Conservation (phyloP, 2,113 vertebrate species). For the Panthera tigris region DNA sequence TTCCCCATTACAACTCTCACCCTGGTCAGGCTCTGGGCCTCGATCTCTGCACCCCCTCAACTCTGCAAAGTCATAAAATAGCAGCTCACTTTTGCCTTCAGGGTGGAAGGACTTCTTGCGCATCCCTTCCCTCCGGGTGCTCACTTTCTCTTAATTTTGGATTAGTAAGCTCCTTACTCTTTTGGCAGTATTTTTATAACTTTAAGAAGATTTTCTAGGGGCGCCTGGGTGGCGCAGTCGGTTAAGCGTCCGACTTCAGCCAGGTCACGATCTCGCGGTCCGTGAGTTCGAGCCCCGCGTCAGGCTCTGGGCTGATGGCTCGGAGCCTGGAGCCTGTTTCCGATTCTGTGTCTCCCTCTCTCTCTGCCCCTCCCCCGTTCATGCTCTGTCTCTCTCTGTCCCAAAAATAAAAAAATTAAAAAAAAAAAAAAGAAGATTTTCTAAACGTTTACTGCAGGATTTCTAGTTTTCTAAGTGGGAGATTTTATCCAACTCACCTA, state of each 20-base stretch:
- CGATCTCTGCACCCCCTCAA: not conserved
- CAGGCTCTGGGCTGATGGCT: too few relatives aligned
- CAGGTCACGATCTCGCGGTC: too few relatives aligned
- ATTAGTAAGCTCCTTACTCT: not conserved
- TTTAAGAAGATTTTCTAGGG: not conserved
- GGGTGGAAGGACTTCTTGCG: not conserved
- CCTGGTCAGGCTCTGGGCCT: not conserved
- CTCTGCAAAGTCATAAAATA: not conserved
- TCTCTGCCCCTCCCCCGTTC: too few relatives aligned
- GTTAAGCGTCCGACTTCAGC: too few relatives aligned
- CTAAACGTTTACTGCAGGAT: not conserved
- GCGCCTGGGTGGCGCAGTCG: too few relatives aligned
- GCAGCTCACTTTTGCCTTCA: not conserved
- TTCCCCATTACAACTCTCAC: not conserved
- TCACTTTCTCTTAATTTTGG: conserved; percentile 33
- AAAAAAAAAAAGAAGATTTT: not conserved
- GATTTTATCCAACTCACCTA: not conserved
- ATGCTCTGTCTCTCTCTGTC: too few relatives aligned
- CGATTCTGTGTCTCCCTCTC: too few relatives aligned
- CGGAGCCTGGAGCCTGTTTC: too few relatives aligned
- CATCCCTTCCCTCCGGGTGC: not conserved
- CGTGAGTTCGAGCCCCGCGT: too few relatives aligned
- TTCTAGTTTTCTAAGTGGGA: not conserved
- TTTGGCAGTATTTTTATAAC: not conserved
- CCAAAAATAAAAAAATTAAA: too few relatives aligned